Evolutionary conservation across 2,888 invertebrate species (phyloP).

Genomic region (Plebejus anna): DNA sequence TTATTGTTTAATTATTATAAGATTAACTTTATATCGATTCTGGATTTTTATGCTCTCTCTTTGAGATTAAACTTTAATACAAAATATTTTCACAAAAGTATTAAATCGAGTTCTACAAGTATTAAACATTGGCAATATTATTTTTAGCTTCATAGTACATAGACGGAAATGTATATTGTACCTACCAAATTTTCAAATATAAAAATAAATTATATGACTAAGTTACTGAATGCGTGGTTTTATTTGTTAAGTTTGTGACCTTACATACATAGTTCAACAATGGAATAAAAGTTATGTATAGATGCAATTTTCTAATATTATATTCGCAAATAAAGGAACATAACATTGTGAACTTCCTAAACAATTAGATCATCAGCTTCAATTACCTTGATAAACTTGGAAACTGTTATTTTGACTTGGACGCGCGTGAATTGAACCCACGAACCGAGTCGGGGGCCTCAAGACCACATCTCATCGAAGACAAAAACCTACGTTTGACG

Average conservation of each 20-base stretch:
- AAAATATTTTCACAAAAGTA: constrained; percentile 18
- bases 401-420: too few relatives aligned
- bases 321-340: too few relatives aligned
- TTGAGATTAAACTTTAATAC: neutral
- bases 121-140: constrained; percentile 35
- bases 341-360: too few relatives aligned
- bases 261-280: neutral
- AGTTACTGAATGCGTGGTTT: constrained; percentile 66
- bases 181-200: constrained; percentile 67
- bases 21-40: neutral
- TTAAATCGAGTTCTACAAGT: constrained; percentile 10
- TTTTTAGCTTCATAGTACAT: constrained; percentile 53
- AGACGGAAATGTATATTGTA: constrained; percentile 71
- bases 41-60: neutral
- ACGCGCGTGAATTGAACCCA: too few relatives aligned
- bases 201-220: constrained; percentile 70
- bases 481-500: too few relatives aligned
- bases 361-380: too few relatives aligned
- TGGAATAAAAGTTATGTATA: too few relatives aligned
- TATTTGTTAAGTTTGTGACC: constrained; percentile 31
- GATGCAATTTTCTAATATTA: too few relatives aligned
- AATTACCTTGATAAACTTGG: too few relatives aligned
- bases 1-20: neutral
- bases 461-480: too few relatives aligned
- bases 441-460: too few relatives aligned